phyloP scores from a whole-genome alignment of 2,888 invertebrate genomes.

The Tinea semifulvella region DNA sequence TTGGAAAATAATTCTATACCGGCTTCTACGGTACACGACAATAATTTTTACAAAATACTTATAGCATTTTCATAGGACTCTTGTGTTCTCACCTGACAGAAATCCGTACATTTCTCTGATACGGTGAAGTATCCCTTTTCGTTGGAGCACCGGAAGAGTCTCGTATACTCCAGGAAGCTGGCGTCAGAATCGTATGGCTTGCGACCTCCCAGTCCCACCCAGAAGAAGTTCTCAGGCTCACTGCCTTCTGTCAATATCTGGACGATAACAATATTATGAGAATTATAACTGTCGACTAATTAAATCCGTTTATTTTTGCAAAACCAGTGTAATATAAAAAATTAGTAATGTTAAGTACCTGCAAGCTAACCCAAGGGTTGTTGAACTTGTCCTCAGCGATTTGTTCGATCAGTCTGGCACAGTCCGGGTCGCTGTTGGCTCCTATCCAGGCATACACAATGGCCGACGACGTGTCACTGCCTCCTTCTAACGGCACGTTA shows the following conservation, averaged over 20 bases:
- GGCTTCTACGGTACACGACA: too few species aligned
- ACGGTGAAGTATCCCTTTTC: slow-evolving; percentile 99
- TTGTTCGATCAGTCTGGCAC: slow-evolving; percentile 86
- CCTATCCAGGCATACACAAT: slow-evolving; percentile 98
- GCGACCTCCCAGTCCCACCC: slow-evolving; percentile 93
- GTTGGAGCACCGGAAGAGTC: slow-evolving; percentile 98
- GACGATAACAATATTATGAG: too few species aligned
- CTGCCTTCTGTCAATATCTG: slow-evolving; percentile 90
- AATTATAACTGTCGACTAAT: too few species aligned
- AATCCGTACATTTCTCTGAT: slow-evolving; percentile 98
- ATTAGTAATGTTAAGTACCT: too few species aligned
- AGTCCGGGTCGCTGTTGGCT: slow-evolving; percentile 82
- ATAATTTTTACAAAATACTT: too few species aligned
- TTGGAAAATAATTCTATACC: too few species aligned
- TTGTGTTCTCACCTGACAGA: slow-evolving; percentile 92
- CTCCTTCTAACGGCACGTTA: slow-evolving; percentile 91
- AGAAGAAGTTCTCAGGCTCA: slow-evolving; percentile 98
- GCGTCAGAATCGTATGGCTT: slow-evolving; percentile 90
- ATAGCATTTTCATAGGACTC: too few species aligned
- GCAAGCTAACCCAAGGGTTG: slow-evolving; percentile 78
- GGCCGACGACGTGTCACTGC: slow-evolving; percentile 78
- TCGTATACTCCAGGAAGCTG: slow-evolving; percentile 90
- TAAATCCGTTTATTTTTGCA: too few species aligned
- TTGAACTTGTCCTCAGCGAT: slow-evolving; percentile 94
- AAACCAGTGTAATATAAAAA: too few species aligned